Evolutionary conservation across 2,113 vertebrate species (phyloP).

Genomic region (Mesoclemmys tuberculata): DNA sequence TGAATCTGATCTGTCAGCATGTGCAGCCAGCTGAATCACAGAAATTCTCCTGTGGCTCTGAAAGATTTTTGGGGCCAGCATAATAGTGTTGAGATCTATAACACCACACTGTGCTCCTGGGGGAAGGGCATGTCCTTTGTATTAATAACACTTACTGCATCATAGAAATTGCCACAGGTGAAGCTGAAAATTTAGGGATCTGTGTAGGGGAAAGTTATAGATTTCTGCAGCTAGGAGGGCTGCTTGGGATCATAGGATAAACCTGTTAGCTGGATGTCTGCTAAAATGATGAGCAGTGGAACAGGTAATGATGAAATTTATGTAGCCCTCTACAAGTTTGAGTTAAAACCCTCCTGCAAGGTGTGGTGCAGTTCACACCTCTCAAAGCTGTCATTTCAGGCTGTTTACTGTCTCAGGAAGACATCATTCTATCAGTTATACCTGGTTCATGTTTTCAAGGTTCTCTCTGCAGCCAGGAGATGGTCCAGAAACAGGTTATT

Average conservation of each 20-base stretch:
- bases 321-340: background rate
- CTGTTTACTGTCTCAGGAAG: background rate
- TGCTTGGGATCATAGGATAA: background rate
- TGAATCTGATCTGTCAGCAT: rapidly evolving
- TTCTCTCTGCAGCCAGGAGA: background rate
- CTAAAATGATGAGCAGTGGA: background rate
- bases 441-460: background rate
- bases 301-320: rapidly evolving
- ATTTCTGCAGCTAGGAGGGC: background rate
- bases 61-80: rapidly evolving
- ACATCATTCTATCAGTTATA: background rate
- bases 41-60: background rate
- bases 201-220: background rate
- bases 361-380: background rate
- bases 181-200: background rate
- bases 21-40: rapidly evolving
- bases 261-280: background rate
- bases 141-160: background rate
- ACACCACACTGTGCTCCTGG: background rate
- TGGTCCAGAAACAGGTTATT: background rate
- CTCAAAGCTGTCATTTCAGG: background rate
- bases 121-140: background rate
- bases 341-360: background rate
- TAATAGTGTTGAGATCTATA: background rate
- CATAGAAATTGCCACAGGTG: background rate